These are phyloP conservation scores for Hiodon alosoides DNA, from an alignment of 2,113 vertebrate genomes.

Conservation along the genomic window DNA sequence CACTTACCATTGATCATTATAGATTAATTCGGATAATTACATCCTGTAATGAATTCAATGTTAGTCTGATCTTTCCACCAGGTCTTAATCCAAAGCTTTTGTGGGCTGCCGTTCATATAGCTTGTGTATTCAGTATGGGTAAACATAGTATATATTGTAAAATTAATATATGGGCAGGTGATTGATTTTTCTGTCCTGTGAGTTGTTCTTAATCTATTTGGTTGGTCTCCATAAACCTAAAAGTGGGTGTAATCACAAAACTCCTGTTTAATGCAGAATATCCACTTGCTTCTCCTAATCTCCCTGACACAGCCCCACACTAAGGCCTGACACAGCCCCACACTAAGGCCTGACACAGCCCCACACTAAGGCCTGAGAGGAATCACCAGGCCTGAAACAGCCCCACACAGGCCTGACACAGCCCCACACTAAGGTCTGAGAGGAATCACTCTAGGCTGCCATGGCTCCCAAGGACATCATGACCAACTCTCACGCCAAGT, in stretches of 20 bases:
- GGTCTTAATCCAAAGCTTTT: too few relatives aligned
- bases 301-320: conserved; percentile 38
- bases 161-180: too few relatives aligned
- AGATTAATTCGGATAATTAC: too few relatives aligned
- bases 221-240: background rate
- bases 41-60: too few relatives aligned
- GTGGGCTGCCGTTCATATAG: too few relatives aligned
- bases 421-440: background rate
- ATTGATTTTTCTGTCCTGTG: too few relatives aligned
- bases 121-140: too few relatives aligned
- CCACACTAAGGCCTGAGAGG: conserved; percentile 36
- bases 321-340: conserved; percentile 43
- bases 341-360: conserved; percentile 44
- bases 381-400: conserved; percentile 32
- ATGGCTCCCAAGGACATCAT: conserved; percentile 99
- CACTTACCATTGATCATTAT: too few relatives aligned
- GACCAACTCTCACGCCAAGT: conserved; percentile 97
- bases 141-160: too few relatives aligned
- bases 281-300: background rate
- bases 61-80: too few relatives aligned
- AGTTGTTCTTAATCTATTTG: too few relatives aligned
- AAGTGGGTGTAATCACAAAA: background rate
- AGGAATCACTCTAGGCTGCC: conserved; percentile 47
- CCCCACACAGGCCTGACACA: conserved; percentile 30
- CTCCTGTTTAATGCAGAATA: background rate